A percentile compares a stretch with the other conserved stretches of the same genome.
These are phyloP conservation scores for Camptogramma bilineatum DNA, from an alignment of 2,888 invertebrate species.

Conservation along the genomic window DNA sequence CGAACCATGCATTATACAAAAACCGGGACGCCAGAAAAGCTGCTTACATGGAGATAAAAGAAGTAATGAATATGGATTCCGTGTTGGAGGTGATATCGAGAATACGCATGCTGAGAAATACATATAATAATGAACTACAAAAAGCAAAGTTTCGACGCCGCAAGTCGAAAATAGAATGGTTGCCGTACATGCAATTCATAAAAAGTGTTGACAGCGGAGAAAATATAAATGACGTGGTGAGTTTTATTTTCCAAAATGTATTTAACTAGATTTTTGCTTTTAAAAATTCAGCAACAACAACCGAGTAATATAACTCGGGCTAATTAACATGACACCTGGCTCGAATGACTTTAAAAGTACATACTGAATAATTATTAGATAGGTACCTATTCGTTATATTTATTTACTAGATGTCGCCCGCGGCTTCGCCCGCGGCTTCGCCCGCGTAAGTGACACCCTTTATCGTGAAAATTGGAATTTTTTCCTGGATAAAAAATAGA, in stretches of 20 bases:
- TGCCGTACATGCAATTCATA: constrained; percentile 7
- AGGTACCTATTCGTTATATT: no score
- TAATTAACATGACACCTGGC: no score
- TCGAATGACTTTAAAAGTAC: no score
- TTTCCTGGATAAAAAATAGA: no score
- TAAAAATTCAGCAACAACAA: no score
- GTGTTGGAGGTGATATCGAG: constrained; percentile 1
- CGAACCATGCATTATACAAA: constrained; percentile 10
- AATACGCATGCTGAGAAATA: constrained; percentile 16
- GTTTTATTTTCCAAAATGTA: background rate
- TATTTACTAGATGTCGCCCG: no score
- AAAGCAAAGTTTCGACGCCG: constrained; percentile 1
- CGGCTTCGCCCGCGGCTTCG: no score
- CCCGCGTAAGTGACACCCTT: no score
- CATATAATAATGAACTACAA: constrained; percentile 9
- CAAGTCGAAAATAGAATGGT: constrained; percentile 6
- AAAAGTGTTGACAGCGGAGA: background rate
- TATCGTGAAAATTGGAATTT: no score
- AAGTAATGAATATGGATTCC: constrained; percentile 8
- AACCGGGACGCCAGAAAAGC: constrained; percentile 6
- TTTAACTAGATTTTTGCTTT: no score
- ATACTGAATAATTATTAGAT: no score
- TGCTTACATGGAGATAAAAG: constrained; percentile 8
- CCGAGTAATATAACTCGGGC: no score
- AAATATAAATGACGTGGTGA: background rate